Evolutionary conservation across 2,113 vertebrate genomes (phyloP), one percentile per base, ranked within the genome.

Genomic region (Aphyosemion australe): DNA sequence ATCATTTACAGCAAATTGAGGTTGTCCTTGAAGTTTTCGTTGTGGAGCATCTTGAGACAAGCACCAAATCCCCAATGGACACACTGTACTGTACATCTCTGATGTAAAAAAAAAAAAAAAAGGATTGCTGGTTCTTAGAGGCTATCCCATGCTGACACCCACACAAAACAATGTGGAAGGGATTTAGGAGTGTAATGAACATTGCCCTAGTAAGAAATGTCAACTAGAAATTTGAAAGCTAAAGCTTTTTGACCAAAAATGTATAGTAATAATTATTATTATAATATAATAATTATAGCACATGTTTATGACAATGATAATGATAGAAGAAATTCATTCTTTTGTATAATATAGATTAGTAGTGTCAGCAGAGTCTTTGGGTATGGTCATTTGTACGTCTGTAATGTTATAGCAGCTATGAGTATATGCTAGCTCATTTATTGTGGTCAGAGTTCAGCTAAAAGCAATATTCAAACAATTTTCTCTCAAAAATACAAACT

Each of bases 1-100:
- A 91, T 90, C 72, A 91, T 92, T 92, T 91, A 92, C 86, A 90
- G 67, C 75, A 86, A 80, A 92, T 91, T 78, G 90, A 90, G 80
- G 71, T 66, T 84, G 90, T 84, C 90, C 90, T 91, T 91, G 89
- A 92, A 84, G 85, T 87, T 91, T 84, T 73, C 86, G 81, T 89
- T 90, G 83, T 82, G 74, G 65, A 79, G 68, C 73, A 78, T 88
- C 86, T 87, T 89, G 69, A 73, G 79, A 6, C 65, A 85, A 76
- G 76, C 77, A 85, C 57, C 37, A 75, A 26, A 72, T 89, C 73
- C 87, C 88, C 88, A 52, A 74, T 84, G 86, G 88, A 80, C 73
- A 82, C 26, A 26, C 26, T 26, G 89, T 75, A n/a, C 88, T 76
- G 89, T 75, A 85, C 74, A 79, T 78, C 72, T 82, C 82, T 70